A percentile compares a stretch with the other conserved stretches of the same genome.
Conservation (phyloP, 2,113 vertebrate genomes). For the Halcyon malimbica region DNA sequence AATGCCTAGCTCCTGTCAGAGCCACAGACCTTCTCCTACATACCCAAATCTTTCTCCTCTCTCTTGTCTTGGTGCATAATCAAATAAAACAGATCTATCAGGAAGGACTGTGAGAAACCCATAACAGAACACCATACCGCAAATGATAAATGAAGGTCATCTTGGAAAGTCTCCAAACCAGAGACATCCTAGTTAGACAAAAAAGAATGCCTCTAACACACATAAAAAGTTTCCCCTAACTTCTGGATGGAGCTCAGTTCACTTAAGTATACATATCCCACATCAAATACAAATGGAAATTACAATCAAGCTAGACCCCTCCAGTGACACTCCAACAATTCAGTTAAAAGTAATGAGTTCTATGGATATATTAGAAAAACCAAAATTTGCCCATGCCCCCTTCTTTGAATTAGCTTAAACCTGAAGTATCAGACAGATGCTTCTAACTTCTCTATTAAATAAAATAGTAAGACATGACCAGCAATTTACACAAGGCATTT, state of each 20-base stretch:
- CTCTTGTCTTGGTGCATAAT: background rate
- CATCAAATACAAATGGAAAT: background rate
- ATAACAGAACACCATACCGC: background rate
- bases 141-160: background rate
- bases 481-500: background rate
- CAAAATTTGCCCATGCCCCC: background rate
- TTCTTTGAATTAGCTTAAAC: background rate
- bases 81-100: background rate
- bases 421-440: background rate
- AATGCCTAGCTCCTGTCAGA: background rate
- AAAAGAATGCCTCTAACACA: background rate
- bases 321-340: background rate
- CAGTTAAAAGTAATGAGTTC: background rate
- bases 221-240: background rate
- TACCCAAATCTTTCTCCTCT: background rate
- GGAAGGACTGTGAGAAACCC: background rate
- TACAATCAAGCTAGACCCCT: background rate
- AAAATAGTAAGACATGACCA: background rate
- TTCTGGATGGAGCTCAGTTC: background rate
- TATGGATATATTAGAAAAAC: background rate
- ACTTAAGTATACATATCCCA: background rate
- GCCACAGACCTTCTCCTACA: background rate
- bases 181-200: background rate
- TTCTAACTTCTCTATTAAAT: background rate
- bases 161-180: background rate